Percentiles rank a stretch among this genome's conserved stretches.
Evolutionary conservation across 2,888 invertebrate genomes (phyloP).

Genomic region (Tachina fera): DNA sequence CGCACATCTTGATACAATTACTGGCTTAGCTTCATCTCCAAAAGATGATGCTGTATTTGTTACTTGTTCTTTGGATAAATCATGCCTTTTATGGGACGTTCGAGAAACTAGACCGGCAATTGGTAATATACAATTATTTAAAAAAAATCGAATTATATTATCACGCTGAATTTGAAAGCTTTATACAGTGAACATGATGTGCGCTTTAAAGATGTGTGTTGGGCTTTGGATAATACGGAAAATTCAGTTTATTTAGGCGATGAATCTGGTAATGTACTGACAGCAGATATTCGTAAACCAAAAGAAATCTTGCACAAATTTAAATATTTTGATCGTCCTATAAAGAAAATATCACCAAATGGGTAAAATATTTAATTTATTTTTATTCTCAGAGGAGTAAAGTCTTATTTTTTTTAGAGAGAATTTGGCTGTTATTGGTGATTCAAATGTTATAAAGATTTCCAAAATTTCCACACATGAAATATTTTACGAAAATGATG

Average conservation of each 20-base stretch:
- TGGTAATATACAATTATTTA: constrained; percentile 71
- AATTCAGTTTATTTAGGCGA: constrained; percentile 74
- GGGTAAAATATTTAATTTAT: constrained; percentile 65
- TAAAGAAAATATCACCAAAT: constrained; percentile 73
- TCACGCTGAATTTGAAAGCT: constrained; percentile 53
- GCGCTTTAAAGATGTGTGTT: constrained; percentile 73
- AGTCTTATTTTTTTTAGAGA: constrained; percentile 61
- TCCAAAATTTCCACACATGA: constrained; percentile 55
- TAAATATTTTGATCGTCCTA: constrained; percentile 73
- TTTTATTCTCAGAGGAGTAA: background rate
- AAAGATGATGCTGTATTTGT: constrained; percentile 73
- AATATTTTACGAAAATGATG: constrained; percentile 73
- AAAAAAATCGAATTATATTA: background rate
- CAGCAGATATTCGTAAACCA: constrained; percentile 73
- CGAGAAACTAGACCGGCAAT: constrained; percentile 76
- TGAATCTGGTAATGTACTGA: constrained; percentile 73
- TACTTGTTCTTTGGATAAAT: constrained; percentile 77
- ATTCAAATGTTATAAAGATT: constrained; percentile 74
- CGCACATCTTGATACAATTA: constrained; percentile 77
- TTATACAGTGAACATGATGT: constrained; percentile 73
- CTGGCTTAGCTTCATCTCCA: constrained; percentile 74
- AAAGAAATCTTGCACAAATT: constrained; percentile 69
- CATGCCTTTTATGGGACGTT: constrained; percentile 77
- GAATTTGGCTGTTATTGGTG: constrained; percentile 73
- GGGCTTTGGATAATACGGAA: constrained; percentile 68